Base-by-base conservation (phyloP, 2,888 invertebrate genomes). In the Seladonia tumulorum region DNA sequence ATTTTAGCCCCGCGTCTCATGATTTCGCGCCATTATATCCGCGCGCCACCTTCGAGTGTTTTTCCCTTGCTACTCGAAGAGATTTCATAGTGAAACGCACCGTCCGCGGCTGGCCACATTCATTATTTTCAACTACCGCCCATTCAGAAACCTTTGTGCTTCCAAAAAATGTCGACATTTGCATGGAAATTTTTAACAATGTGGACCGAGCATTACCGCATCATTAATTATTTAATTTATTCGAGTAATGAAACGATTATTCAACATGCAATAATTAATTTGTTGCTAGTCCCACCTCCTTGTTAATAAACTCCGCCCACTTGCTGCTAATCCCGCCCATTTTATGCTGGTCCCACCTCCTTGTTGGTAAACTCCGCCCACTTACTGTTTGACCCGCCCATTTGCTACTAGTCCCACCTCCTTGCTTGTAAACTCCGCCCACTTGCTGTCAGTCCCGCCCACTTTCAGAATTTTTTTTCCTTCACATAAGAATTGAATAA, bases 1-100 rank as follows among this genome's bases (percentile, higher is more conserved):
- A 77, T 77, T 60, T 60, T 16, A 35, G 35, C 70, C 25, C 57
- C 29, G 76, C 35, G 45, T 25, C 45, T 76, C 53, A 42, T 70
- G 68, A 80, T 76, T 68, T 29, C 57, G 10, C 47, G 45, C 25
- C 18, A 57, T 77, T 39, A 60, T 25, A 22, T 47, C 12, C 16
- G 16, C 29, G 45, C 5, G 18, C 7, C 22, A 18, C 60, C 47
- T 49, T 39, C 18, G 4, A 18, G 5, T 47, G 45, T 47, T 63
- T 47, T 47, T 63, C 42, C 14, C 29, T 72, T 63, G 68, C 42
- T 22, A 14, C 5, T 1, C 16, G n/a, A n/a, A n/a, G n/a, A 42
- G 10, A 71, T 25, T 71, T n/a, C 45, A 16, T 25, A 45, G 25
- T 8, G 25, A 0, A 25, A 7, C 45, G 5, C 22, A 3, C 29